phyloP scores from a whole-genome alignment of 2,888 invertebrate genomes.

The Ectemnius continuus region DNA sequence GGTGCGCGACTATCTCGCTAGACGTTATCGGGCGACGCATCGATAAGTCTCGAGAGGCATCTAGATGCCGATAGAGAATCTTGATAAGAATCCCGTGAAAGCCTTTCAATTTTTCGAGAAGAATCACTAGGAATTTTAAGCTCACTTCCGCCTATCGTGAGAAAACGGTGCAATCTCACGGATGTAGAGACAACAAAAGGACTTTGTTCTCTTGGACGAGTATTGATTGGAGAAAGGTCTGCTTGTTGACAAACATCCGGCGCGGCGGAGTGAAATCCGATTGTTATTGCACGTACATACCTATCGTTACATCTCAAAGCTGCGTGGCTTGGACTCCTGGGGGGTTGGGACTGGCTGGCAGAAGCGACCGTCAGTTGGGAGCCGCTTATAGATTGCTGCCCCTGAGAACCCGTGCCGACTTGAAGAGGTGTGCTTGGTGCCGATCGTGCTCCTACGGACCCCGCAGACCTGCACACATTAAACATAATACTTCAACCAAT shows the following conservation, averaged over 20 bases:
- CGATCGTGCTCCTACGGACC: slow-evolving; percentile 83
- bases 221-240: no score
- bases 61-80: not conserved
- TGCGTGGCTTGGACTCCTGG: slow-evolving; percentile 76
- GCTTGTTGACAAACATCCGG: no score
- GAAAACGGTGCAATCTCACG: no score
- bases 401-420: slow-evolving; percentile 70
- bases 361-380: slow-evolving; percentile 68
- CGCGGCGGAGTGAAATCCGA: not conserved
- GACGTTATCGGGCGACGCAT: slow-evolving; percentile 20
- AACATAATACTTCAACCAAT: not conserved
- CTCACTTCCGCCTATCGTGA: no score
- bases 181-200: no score
- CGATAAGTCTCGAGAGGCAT: not conserved
- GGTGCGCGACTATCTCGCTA: slow-evolving; percentile 42
- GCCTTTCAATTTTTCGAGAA: no score
- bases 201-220: no score
- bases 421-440: slow-evolving; percentile 85
- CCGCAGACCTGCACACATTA: slow-evolving; percentile 78
- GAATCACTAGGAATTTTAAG: no score
- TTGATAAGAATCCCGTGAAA: no score
- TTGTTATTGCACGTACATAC: slow-evolving; percentile 44
- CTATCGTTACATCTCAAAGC: slow-evolving; percentile 72
- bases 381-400: slow-evolving; percentile 63
- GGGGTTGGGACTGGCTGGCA: slow-evolving; percentile 66